Conservation (phyloP, 2,888 invertebrate species). For the Diogma glabrata region DNA sequence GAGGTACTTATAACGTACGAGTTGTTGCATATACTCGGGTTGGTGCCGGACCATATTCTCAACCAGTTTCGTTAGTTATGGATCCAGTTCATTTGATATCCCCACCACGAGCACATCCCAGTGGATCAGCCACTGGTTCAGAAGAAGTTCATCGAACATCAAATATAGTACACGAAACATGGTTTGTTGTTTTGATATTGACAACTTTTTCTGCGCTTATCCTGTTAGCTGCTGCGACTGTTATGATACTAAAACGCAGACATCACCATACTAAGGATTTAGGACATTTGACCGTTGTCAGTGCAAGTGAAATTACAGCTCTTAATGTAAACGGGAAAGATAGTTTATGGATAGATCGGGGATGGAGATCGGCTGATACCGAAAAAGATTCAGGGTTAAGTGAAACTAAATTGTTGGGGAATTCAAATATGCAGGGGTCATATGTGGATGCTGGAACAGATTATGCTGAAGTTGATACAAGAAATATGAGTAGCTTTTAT, state of each 20-base stretch:
- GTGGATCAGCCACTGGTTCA: constrained; percentile 34
- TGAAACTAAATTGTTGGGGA: constrained; percentile 46
- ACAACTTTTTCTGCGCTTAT: constrained; percentile 31
- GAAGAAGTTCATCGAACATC: constrained; percentile 34
- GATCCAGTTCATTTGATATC: constrained; percentile 36
- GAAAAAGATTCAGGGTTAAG: constrained; percentile 47
- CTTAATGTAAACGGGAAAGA: constrained; percentile 44
- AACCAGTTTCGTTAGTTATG: constrained; percentile 43
- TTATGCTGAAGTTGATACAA: constrained; percentile 55
- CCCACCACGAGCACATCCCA: constrained; percentile 38
- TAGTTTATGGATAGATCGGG: constrained; percentile 57
- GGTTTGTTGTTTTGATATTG: constrained; percentile 35
- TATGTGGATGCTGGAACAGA: constrained; percentile 43
- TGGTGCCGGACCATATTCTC: constrained; percentile 82
- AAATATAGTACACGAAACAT: constrained; percentile 33
- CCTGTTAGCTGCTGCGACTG: constrained; percentile 30
- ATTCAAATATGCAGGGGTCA: constrained; percentile 37
- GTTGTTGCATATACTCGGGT: constrained; percentile 80
- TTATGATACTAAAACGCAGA: constrained; percentile 34
- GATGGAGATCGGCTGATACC: constrained; percentile 52
- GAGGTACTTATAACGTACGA: constrained; percentile 75
- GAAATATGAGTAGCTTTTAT: constrained; percentile 59
- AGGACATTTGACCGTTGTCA: constrained; percentile 49
- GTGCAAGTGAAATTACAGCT: constrained; percentile 39
- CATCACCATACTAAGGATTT: constrained; percentile 41